Conservation (phyloP, 2,113 vertebrate genomes). For the Ciconia boyciana region DNA sequence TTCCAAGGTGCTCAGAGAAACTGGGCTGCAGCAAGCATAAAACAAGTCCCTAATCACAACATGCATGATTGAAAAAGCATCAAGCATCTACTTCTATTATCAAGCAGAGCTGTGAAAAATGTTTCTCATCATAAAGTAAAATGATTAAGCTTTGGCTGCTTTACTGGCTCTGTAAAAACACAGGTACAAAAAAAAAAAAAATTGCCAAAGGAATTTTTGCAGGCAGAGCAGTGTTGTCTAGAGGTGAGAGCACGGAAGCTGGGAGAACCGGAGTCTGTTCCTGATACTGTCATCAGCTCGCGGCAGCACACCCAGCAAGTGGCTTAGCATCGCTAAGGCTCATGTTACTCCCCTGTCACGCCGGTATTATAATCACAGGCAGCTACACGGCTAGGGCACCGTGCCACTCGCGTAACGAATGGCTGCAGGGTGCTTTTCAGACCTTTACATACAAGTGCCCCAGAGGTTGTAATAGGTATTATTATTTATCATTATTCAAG, state of each 20-base stretch:
- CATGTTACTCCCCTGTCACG: not conserved
- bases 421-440: not conserved
- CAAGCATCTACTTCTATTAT: not conserved
- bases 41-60: not conserved
- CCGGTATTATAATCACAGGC: not conserved
- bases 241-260: not conserved
- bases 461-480: not conserved
- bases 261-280: not conserved
- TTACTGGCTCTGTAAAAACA: not conserved
- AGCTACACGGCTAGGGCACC: not conserved
- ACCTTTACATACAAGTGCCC: not conserved
- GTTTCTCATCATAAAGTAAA: not conserved
- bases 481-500: not conserved
- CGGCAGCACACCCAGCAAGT: not conserved
- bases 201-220: not conserved
- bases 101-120: not conserved
- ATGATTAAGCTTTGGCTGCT: not conserved
- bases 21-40: not conserved
- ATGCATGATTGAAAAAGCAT: not conserved
- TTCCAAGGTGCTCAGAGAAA: not conserved
- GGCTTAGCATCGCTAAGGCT: not conserved
- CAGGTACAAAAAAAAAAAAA: not conserved
- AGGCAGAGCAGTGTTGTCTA: not conserved
- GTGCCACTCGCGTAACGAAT: fast-evolving
- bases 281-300: not conserved